Percentiles rank a stretch among this genome's conserved stretches.
Evolutionary conservation across 2,113 vertebrate genomes (phyloP).

Genomic region (Hippocampus mohnikei): DNA sequence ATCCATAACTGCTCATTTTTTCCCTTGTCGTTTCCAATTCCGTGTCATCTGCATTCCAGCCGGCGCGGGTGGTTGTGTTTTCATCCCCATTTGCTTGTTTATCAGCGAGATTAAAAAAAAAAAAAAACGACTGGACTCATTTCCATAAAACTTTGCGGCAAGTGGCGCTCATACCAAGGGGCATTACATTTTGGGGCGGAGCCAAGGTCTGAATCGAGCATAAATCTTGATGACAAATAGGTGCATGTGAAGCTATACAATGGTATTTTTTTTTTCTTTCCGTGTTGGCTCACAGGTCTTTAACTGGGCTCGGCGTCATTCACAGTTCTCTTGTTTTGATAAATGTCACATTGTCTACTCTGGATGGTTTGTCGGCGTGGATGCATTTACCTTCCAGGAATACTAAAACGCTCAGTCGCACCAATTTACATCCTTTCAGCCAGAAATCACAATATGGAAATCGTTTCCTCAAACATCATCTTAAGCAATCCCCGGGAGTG

Average conservation of each 20-base stretch:
- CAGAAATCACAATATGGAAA: neutral
- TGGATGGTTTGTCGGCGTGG: constrained; percentile 31
- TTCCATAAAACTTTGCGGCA: neutral
- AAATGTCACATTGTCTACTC: constrained; percentile 45
- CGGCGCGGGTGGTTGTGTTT: neutral
- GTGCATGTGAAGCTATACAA: neutral
- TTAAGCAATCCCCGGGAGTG: too few relatives aligned
- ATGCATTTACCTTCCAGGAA: constrained; percentile 48
- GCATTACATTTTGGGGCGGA: neutral
- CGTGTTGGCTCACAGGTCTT: neutral
- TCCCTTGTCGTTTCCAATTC: neutral
- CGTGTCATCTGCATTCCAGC: neutral
- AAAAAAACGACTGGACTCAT: neutral
- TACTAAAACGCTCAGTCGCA: constrained; percentile 47
- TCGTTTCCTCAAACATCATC: neutral
- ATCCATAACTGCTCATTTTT: neutral
- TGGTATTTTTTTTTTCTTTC: neutral
- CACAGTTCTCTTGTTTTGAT: constrained; percentile 44
- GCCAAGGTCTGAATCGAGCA: neutral
- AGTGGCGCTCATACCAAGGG: too few relatives aligned
- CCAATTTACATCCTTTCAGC: constrained; percentile 13
- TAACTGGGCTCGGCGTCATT: neutral
- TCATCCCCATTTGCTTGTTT: neutral
- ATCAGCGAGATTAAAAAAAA: neutral
- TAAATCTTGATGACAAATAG: neutral